phyloP scores from a whole-genome alignment of 2,113 vertebrate genomes.

The Raja brachyura region DNA sequence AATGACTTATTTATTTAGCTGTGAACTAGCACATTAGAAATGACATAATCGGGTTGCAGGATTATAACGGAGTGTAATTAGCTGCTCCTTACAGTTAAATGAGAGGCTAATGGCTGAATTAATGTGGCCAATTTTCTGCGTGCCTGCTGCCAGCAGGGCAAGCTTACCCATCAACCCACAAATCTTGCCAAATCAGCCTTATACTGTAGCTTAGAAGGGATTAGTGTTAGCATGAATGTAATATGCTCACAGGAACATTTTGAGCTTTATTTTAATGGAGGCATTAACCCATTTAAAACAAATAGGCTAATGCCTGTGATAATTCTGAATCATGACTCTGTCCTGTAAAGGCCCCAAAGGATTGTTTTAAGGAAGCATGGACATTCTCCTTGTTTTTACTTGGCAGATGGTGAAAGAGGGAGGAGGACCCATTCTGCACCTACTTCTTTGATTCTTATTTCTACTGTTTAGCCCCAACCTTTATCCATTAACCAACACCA shows the following conservation, averaged over 20 bases:
- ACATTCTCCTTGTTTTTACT: not conserved
- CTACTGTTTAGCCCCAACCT: too few species aligned
- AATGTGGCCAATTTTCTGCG: constrained; percentile 11
- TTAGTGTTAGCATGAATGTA: not conserved
- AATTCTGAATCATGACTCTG: not conserved
- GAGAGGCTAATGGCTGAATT: not conserved
- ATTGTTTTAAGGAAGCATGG: not conserved
- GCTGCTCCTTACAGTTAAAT: not conserved
- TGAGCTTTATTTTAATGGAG: not conserved
- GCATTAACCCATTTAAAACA: not conserved
- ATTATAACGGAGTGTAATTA: constrained; percentile 14
- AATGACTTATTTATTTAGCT: constrained; percentile 18
- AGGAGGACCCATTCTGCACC: too few species aligned
- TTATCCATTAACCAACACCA: not conserved
- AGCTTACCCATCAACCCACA: not conserved
- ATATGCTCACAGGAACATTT: not conserved
- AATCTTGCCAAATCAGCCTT: not conserved
- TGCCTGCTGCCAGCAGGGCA: not conserved
- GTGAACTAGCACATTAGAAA: constrained; percentile 3
- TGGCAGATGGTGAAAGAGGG: too few species aligned
- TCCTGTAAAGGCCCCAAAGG: not conserved
- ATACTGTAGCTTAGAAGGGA: too few species aligned
- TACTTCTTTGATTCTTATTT: too few species aligned
- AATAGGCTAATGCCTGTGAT: not conserved
- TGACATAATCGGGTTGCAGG: constrained; percentile 21